phyloP scores from a whole-genome alignment of 2,888 invertebrate genomes.

The Helobdella robusta region DNA sequence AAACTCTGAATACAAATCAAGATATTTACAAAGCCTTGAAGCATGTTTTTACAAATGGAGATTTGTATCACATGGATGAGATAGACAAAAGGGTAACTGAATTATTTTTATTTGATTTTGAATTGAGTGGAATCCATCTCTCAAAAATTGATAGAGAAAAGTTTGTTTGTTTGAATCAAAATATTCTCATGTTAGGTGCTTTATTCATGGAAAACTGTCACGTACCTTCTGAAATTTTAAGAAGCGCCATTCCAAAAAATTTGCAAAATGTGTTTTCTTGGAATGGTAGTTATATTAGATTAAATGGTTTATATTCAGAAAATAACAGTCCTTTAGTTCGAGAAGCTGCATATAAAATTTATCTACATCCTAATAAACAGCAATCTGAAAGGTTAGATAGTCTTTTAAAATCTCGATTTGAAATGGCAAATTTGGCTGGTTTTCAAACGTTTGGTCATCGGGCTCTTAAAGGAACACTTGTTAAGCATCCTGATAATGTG shows the following conservation, averaged over 20 bases:
- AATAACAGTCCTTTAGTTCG: constrained; percentile 64
- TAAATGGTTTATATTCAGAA: constrained; percentile 74
- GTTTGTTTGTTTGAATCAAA: constrained; percentile 78
- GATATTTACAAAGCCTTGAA: constrained; percentile 69
- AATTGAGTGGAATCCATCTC: constrained; percentile 91
- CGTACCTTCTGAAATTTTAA: constrained; percentile 59
- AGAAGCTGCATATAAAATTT: constrained; percentile 78
- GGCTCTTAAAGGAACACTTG: constrained; percentile 64
- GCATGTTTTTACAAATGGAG: constrained; percentile 63
- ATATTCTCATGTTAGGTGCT: constrained; percentile 58
- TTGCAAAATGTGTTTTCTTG: constrained; percentile 58
- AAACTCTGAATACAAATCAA: constrained; percentile 84
- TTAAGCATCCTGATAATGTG: constrained; percentile 70
- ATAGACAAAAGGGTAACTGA: constrained; percentile 77
- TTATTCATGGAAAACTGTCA: constrained; percentile 47
- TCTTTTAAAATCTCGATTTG: constrained; percentile 64
- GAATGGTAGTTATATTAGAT: constrained; percentile 62
- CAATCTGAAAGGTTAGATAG: constrained; percentile 68
- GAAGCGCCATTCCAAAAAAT: constrained; percentile 60
- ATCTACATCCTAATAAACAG: constrained; percentile 64
- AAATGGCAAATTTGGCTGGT: constrained; percentile 76
- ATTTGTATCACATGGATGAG: constrained; percentile 56
- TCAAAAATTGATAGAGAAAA: constrained; percentile 56
- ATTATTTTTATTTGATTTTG: constrained; percentile 89
- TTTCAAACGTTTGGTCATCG: constrained; percentile 76